These are phyloP conservation scores for Ceuthmochares aereus DNA, from an alignment of 2,113 vertebrate genomes.

Conservation along the genomic window DNA sequence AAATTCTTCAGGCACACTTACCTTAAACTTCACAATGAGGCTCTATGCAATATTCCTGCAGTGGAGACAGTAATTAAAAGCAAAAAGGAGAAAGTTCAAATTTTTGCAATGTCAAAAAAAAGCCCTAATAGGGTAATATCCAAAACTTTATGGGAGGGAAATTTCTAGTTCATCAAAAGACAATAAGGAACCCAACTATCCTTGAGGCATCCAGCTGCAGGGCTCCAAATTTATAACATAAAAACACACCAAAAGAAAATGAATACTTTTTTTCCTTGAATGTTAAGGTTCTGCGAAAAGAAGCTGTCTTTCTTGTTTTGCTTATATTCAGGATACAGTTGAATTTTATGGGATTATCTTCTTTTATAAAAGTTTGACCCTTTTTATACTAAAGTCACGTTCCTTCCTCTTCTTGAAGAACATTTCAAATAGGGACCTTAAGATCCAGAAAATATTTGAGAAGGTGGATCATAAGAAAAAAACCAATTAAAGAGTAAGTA, in stretches of 20 bases:
- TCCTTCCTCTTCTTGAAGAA: not conserved
- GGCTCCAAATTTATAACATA: not conserved
- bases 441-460: not conserved
- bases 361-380: not conserved
- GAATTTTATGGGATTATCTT: not conserved
- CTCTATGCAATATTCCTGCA: not conserved
- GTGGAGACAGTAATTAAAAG: not conserved
- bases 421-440: not conserved
- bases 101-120: not conserved
- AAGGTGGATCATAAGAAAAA: not conserved
- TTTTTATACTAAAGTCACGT: not conserved
- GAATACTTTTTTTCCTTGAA: not conserved
- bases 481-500: not conserved
- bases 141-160: not conserved
- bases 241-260: not conserved
- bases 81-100: not conserved
- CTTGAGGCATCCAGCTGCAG: not conserved
- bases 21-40: not conserved
- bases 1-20: not conserved
- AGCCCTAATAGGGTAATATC: not conserved
- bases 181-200: not conserved
- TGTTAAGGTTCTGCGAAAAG: not conserved
- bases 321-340: fast-evolving
- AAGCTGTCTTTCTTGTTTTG: not conserved
- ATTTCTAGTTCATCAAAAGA: not conserved